phyloP scores from a whole-genome alignment of 2,888 invertebrate species.

The Malachius bipustulatus region DNA sequence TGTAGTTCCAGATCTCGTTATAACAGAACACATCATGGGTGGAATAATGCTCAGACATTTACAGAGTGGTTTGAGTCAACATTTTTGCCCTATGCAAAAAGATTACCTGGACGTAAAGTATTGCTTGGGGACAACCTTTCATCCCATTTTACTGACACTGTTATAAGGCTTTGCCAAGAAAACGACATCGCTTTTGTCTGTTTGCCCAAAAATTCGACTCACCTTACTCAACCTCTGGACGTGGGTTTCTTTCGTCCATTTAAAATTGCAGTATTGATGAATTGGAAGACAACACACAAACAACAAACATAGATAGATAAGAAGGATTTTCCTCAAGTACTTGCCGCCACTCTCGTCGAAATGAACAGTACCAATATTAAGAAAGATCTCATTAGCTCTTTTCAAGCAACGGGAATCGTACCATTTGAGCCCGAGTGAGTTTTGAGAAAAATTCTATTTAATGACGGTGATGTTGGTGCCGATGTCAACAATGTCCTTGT shows the following conservation, averaged over 20 bases:
- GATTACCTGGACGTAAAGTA: constrained; percentile 22
- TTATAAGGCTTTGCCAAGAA: constrained; percentile 18
- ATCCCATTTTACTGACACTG: constrained; percentile 13
- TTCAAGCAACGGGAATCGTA: constrained; percentile 17
- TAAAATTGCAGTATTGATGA: constrained; percentile 16
- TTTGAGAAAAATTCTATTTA: constrained; percentile 9
- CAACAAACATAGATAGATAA: constrained; percentile 12
- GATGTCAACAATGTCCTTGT: constrained; percentile 3
- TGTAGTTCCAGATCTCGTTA: constrained; percentile 21
- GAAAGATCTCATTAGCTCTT: constrained; percentile 14
- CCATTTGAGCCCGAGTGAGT: constrained; percentile 16
- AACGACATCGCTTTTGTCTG: constrained; percentile 26
- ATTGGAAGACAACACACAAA: constrained; percentile 13
- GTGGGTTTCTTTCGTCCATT: constrained; percentile 23
- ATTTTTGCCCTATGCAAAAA: constrained; percentile 21
- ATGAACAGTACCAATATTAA: constrained; percentile 8
- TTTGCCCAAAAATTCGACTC: constrained; percentile 25
- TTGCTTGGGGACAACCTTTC: constrained; percentile 26
- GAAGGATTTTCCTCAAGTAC: constrained; percentile 16
- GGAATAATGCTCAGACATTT: constrained; percentile 20
- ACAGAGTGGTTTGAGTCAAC: constrained; percentile 22
- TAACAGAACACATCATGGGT: constrained; percentile 16
- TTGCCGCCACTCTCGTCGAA: constrained; percentile 10
- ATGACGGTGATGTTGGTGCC: constrained; percentile 2
- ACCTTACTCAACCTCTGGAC: constrained; percentile 25